Evolutionary conservation across 1,140 invertebrate genomes (phyloP), one percentile per base, ranked within the genome.

Genomic region (Megalopta genalis): DNA sequence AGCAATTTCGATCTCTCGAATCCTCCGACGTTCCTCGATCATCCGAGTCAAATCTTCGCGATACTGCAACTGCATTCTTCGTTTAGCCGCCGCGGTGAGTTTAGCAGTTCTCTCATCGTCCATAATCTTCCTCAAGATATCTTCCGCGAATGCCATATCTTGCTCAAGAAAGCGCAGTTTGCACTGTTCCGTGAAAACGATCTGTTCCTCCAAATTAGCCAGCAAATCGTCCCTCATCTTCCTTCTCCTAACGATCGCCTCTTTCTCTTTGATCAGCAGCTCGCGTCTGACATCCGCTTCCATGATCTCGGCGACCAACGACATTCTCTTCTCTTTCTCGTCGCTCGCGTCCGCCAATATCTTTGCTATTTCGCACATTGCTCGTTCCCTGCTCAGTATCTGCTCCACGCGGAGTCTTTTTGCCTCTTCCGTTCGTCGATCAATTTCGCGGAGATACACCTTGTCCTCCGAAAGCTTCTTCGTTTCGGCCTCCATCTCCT

Each of bases 121-220:
- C 82, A 88, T 86, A 16, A 91, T 70, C 54, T 67, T 80, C 18
- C 10, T 80, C 86, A 90, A 88, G 3, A 88, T 75, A 9, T 86
- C 84, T 27, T 90, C 87, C 0, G 82, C 81, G 54, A 91, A 91
- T 14, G 64, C 63, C 18, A 37, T 79, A 60, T 92, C 91, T 14
- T 76, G 62, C 9, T 88, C 81, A 2, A 75, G 62, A 21, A 88
- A 80, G 9, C 80, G 79, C 4, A 49, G 12, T 46, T 82, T 88
- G 32, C 89, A 86, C 21, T 87, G 78, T 25, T 88, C 81, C 39
- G 88, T 83, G 16, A 89, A 81, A 2, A 68, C 42, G 0, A 91
- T 88, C 57, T 92, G 91, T 49, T 89, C 79, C 52, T 83, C 66
- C 25, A 91, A 76, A 70, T 64, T 73, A 12, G 60, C 62, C 1